These are phyloP conservation scores for Machaerirhynchus nigripectus DNA, from an alignment of 2,113 vertebrate species.

Conservation along the genomic window DNA sequence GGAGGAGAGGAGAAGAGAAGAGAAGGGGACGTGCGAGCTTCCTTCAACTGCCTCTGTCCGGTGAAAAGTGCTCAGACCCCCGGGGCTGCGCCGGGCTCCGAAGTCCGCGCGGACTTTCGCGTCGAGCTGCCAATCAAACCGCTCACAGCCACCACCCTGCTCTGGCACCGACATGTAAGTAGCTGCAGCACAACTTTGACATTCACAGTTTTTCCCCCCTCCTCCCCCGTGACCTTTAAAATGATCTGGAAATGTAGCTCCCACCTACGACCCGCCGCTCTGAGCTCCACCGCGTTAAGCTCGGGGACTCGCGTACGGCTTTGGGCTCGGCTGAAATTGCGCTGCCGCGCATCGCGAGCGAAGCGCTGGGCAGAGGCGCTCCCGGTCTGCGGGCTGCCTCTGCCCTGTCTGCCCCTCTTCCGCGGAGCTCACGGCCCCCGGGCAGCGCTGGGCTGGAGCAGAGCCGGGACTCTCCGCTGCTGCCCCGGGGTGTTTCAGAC, in stretches of 20 bases:
- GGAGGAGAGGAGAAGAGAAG: constrained; percentile 56
- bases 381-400: not conserved
- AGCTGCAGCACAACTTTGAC: constrained; percentile 81
- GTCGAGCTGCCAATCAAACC: constrained; percentile 84
- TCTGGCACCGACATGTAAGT: constrained; percentile 86
- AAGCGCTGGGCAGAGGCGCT: not conserved
- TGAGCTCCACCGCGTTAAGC: constrained; percentile 21
- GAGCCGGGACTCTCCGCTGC: not conserved
- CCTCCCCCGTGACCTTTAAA: constrained; percentile 71
- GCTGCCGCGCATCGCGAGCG: not conserved
- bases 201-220: constrained; percentile 58
- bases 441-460: not conserved
- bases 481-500: not conserved
- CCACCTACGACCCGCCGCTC: constrained; percentile 53
- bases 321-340: constrained; percentile 9
- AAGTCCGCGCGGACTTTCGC: constrained; percentile 69
- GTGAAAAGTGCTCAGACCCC: constrained; percentile 64
- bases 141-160: constrained; percentile 80
- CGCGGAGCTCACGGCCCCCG: not conserved
- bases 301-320: not conserved
- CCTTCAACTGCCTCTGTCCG: constrained; percentile 67
- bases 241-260: constrained; percentile 37
- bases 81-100: constrained; percentile 61
- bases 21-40: constrained; percentile 57
- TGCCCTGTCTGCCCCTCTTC: not conserved